Conservation (phyloP, 2,888 invertebrate species). For the Actias luna region DNA sequence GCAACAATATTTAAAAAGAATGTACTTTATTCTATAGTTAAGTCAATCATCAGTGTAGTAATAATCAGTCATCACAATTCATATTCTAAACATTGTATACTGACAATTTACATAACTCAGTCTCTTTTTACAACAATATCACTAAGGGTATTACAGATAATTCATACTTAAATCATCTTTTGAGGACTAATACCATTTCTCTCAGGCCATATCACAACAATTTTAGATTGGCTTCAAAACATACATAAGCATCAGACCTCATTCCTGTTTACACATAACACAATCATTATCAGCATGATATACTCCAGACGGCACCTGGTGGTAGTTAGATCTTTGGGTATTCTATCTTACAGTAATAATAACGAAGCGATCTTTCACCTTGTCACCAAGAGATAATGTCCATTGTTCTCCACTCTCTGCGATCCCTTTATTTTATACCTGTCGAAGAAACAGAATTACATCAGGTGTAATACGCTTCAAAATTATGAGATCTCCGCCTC, state of each 20-base stretch:
- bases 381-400: slow-evolving; percentile 41
- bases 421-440: slow-evolving; percentile 31
- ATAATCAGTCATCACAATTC: not conserved
- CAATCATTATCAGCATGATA: no score
- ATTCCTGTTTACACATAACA: no score
- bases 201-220: no score
- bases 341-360: not conserved
- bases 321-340: not conserved
- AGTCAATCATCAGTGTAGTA: no score
- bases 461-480: slow-evolving; percentile 22
- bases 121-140: not conserved
- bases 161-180: not conserved
- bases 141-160: not conserved
- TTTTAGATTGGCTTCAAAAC: no score
- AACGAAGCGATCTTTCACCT: slow-evolving; percentile 32
- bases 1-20: no score
- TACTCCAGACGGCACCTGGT: no score
- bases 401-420: slow-evolving; percentile 45
- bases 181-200: no score
- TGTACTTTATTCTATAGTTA: no score
- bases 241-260: no score
- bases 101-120: not conserved
- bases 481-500: slow-evolving; percentile 46
- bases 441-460: slow-evolving; percentile 27
- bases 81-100: not conserved